A percentile compares a stretch with the other conserved stretches of the same genome.
These are phyloP conservation scores for Furcula furcula DNA, from an alignment of 2,888 invertebrate genomes.

Conservation along the genomic window DNA sequence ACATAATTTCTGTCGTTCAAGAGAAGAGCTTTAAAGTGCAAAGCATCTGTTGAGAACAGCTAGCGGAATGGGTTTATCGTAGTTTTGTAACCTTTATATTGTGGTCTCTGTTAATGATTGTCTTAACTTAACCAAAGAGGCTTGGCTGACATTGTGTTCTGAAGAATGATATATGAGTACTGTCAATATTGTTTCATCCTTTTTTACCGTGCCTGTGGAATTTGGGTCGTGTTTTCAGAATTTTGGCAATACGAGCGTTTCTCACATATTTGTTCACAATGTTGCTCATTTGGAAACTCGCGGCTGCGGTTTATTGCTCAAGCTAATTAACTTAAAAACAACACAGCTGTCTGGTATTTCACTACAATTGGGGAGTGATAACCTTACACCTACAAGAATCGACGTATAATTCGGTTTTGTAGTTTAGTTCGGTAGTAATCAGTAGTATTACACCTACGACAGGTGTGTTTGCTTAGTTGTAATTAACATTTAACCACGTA, in stretches of 20 bases:
- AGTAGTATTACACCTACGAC: no score
- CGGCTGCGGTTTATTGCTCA: slow-evolving; percentile 11
- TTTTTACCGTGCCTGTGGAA: slow-evolving; percentile 19
- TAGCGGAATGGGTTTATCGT: neutral
- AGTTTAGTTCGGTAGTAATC: no score
- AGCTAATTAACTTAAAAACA: slow-evolving; percentile 17
- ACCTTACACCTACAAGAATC: no score
- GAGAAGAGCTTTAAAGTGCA: slow-evolving; percentile 4
- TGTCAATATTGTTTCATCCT: slow-evolving; percentile 7
- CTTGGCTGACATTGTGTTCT: neutral
- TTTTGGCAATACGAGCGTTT: slow-evolving; percentile 25
- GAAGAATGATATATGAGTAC: neutral
- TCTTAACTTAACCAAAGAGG: no score
- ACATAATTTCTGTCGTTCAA: slow-evolving; percentile 6
- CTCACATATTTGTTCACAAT: slow-evolving; percentile 12
- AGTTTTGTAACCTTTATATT: no score
- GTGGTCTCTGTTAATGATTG: no score
- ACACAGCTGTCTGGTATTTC: no score
- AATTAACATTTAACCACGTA: neutral
- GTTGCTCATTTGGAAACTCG: slow-evolving; percentile 3
- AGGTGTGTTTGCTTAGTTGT: neutral
- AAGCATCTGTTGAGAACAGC: slow-evolving; percentile 2
- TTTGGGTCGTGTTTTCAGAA: slow-evolving; percentile 19
- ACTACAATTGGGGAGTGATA: no score
- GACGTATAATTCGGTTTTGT: no score